Evolutionary conservation across 2,797 vertebrate genomes (phyloP).

Genomic region (Iguana delicatissima): DNA sequence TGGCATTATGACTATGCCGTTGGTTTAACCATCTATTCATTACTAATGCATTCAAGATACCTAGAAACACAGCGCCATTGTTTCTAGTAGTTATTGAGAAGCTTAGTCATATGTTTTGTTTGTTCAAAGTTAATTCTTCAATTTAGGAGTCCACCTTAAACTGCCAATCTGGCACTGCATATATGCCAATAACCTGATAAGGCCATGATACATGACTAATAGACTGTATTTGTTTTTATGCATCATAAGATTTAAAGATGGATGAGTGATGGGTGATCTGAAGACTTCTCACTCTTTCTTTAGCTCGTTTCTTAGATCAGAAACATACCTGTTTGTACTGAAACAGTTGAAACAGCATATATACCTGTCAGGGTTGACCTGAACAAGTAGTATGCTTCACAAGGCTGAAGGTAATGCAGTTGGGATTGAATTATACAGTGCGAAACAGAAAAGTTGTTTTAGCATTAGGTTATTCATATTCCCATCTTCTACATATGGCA

Average conservation of each 20-base stretch:
- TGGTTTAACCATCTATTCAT: background rate
- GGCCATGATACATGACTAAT: background rate
- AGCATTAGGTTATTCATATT: background rate
- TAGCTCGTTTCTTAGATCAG: background rate
- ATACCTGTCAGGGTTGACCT: background rate
- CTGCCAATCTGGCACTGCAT: background rate
- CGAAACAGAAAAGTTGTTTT: background rate
- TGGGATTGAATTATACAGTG: background rate
- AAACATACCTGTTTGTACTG: background rate
- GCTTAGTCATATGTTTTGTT: background rate
- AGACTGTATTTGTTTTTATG: background rate
- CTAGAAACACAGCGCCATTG: background rate
- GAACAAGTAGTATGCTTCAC: background rate
- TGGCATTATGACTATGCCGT: background rate
- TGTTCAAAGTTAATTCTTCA: background rate
- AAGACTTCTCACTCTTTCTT: background rate
- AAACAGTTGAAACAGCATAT: background rate
- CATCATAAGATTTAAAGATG: background rate
- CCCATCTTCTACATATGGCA: background rate
- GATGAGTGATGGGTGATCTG: background rate
- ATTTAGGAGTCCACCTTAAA: background rate
- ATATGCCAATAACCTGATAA: background rate
- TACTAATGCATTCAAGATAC: background rate
- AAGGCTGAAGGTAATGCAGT: background rate
- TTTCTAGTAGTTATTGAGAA: background rate